Evolutionary conservation across 2,113 vertebrate genomes (phyloP), one percentile per base, ranked within the genome.

Genomic region (Ardeotis arabs): DNA sequence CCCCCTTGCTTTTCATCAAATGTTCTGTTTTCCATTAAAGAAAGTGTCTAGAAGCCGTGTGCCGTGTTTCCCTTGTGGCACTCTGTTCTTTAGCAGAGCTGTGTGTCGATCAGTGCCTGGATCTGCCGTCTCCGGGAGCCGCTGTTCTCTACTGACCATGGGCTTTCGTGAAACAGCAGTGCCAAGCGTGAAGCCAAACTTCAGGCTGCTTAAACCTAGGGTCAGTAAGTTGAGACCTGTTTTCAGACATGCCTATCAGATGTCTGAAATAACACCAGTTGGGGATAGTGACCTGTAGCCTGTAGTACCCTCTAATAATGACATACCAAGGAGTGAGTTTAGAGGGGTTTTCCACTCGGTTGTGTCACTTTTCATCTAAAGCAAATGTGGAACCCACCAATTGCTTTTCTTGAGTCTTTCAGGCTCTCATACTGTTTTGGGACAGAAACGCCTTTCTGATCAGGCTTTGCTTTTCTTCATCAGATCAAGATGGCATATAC

Each of bases 161-260:
- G 12, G n/a, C n/a, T 56, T 58, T 83, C 5, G 0, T 49, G 52
- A 19, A 83, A 56, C 2, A 83, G 62, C 35, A 68, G 72, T n/a
- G 67, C 58, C 67, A 68, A 64, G 60, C 2, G 4, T 24, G 31
- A 84, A 78, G 49, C 62, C 66, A 28, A 93, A 82, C n/a, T 75
- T 74, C 56, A 75, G 19, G 18, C 77, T 89, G 70, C 66, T 89
- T 75, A 77, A 59, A 70, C 44, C 15, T n/a, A 10, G 35, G 47
- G 66, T 84, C 70, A 52, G 60, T 90, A 64, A 82, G 80, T 69
- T 90, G 69, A 93, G 82, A 92, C 37, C 22, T 91, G 35, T 73
- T 84, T 83, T 69, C 44, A 80, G 72, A 31, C 23, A 24, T 52
- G 35, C 52, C 52, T 82, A 49, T 85, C 85, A 85, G 25, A 33